Base-by-base conservation (phyloP, 2,888 invertebrate species). In the Drosophila pseudotalamancana region DNA sequence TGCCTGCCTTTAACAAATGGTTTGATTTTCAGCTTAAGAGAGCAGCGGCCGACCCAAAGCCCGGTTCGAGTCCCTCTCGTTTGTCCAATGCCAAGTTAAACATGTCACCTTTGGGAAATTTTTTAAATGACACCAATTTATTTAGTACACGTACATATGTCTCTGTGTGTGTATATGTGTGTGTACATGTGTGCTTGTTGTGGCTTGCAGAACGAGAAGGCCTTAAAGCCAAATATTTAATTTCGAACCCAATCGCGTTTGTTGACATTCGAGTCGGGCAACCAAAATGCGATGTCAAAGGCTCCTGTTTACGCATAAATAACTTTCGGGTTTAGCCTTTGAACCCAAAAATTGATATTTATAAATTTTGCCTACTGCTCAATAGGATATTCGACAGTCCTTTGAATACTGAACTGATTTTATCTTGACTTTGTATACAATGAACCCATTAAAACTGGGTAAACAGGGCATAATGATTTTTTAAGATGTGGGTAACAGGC, bases 71-170 rank as follows among this genome's bases (percentile, higher is more conserved):
- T 48, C 55, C 31, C 49, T 32, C 39, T 50, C 45, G 45, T 45
- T n/a, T 54, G 59, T 53, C 57, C 57, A 43, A 12, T 62, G 39
- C 43, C 51, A 62, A 69, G 71, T 77, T 80, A 63, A 84, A 78
- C 84, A 72, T 70, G 66, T 72, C 81, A 82, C 81, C 81, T 86
- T 82, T 77, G 86, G 77, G 77, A 86, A 77, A 80, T 82, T 82
- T 77, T 79, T 83, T 34, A 83, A 86, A 83, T 82, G 77, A 75
- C 84, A 83, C 54, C 80, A 80, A 81, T 81, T 81, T 83, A 83
- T 86, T 83, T 77, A 79, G 77, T 29, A 18, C n/a, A 2, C n/a
- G 3, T 11, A 66, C 59, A 71, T 76, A 27, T 21, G 11, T 48
- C 16, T 18, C 27, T 32, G 21, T 25, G 21, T 66, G 37, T 19